A percentile compares a stretch with the other conserved stretches of the same genome.
These are phyloP conservation scores for Cotesia congregata DNA, from an alignment of 2,888 invertebrate species.

Conservation along the genomic window DNA sequence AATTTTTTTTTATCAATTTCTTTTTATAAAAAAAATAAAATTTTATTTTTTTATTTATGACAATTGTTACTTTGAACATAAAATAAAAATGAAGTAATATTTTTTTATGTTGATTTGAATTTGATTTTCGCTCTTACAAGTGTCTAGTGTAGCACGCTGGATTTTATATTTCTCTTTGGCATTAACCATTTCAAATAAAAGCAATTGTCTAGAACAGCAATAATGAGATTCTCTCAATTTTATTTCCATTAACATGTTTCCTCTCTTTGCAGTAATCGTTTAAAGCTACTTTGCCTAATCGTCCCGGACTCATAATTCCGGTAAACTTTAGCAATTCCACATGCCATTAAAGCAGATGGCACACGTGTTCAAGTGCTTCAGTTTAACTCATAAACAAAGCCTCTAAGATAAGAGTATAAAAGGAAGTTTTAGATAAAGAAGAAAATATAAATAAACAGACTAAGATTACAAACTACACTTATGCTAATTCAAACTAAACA, in stretches of 20 bases:
- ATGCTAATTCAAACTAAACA: not conserved
- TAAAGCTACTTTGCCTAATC: slow-evolving; percentile 38
- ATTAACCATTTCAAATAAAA: slow-evolving; percentile 4
- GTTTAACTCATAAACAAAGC: not conserved
- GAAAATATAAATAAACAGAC: slow-evolving; percentile 2
- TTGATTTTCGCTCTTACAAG: not conserved
- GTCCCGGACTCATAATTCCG: slow-evolving; percentile 33
- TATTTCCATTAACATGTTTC: slow-evolving; percentile 23
- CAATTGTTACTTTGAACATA: too few species aligned
- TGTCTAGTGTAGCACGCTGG: not conserved
- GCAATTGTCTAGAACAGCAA: slow-evolving; percentile 22
- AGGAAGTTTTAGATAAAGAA: not conserved
- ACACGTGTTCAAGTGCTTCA: slow-evolving; percentile 37
- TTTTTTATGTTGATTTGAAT: not conserved
- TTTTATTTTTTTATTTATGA: too few species aligned
- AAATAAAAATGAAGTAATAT: too few species aligned
- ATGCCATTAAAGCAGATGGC: slow-evolving; percentile 43
- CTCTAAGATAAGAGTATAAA: not conserved
- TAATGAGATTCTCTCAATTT: slow-evolving; percentile 31
- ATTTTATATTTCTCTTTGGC: not conserved
- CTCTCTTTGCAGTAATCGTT: slow-evolving; percentile 25
- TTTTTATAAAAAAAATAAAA: too few species aligned
- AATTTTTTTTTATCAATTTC: too few species aligned
- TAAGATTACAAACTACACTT: not conserved
- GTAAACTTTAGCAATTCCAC: slow-evolving; percentile 36